Conservation (phyloP, 2,888 invertebrate genomes). For the Euspilapteryx auroguttella region DNA sequence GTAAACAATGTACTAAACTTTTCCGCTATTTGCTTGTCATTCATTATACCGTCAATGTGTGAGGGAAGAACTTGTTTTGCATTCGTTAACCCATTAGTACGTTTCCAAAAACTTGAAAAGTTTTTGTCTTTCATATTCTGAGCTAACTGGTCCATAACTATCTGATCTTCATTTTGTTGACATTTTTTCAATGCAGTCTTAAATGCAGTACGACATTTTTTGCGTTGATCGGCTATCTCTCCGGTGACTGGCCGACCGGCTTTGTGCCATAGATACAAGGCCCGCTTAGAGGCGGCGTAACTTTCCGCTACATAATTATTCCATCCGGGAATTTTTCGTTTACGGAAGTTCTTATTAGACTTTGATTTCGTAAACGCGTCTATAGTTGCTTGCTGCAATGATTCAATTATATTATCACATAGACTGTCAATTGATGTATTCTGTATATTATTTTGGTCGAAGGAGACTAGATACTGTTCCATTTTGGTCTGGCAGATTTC, state of each 20-base stretch:
- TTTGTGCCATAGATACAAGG: constrained; percentile 4
- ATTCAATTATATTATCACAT: neutral
- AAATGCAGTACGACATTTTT: constrained; percentile 3
- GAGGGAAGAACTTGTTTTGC: neutral
- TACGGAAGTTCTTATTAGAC: too few relatives aligned
- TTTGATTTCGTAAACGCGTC: neutral
- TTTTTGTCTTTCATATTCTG: constrained; percentile 1
- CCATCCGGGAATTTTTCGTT: constrained; percentile 1
- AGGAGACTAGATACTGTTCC: neutral
- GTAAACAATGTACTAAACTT: constrained; percentile 1
- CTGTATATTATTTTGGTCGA: neutral
- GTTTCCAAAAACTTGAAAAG: constrained; percentile 2
- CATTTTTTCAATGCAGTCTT: constrained; percentile 1
- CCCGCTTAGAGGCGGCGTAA: constrained; percentile 5
- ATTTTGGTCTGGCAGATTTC: neutral
- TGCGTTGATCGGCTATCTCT: constrained; percentile 1
- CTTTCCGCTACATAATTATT: constrained; percentile 3
- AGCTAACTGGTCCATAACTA: constrained; percentile 4
- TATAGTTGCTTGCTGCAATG: neutral
- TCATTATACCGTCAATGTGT: constrained; percentile 3
- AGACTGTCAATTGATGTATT: neutral
- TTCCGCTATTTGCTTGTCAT: neutral
- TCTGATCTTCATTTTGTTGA: constrained; percentile 4
- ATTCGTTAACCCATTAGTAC: constrained; percentile 1
- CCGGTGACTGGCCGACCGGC: constrained; percentile 2